Evolutionary conservation across 2,113 vertebrate genomes (phyloP).

Genomic region (Brachypteracias leptosomus): DNA sequence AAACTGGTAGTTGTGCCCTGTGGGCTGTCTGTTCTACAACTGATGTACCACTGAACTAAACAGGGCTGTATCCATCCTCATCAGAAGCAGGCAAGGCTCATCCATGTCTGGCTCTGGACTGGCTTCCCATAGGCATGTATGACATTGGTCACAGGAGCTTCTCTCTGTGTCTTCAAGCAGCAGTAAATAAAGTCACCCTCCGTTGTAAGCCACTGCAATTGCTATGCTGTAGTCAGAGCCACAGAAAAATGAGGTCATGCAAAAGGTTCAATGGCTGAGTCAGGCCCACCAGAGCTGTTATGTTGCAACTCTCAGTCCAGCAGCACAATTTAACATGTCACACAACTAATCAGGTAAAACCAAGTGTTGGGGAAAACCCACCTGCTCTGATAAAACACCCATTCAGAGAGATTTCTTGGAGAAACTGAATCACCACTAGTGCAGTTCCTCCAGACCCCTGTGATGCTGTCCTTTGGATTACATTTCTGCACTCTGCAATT

Average conservation of each 20-base stretch:
- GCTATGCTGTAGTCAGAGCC: fast-evolving
- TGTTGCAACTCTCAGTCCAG: not conserved
- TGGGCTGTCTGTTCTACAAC: not conserved
- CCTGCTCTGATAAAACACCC: not conserved
- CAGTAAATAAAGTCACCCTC: not conserved
- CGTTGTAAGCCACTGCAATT: not conserved
- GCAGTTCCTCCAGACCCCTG: not conserved
- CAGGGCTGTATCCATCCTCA: not conserved
- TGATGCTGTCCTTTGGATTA: not conserved
- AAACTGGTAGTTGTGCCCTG: not conserved
- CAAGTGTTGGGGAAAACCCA: not conserved
- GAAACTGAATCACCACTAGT: not conserved
- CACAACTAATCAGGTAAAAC: not conserved
- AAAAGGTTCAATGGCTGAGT: not conserved
- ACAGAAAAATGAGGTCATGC: not conserved
- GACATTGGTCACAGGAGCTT: not conserved
- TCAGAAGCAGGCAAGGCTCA: not conserved
- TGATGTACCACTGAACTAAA: not conserved
- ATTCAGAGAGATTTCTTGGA: not conserved
- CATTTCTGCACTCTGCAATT: not conserved
- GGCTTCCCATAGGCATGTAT: not conserved
- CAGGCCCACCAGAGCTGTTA: not conserved
- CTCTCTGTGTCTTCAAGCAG: not conserved
- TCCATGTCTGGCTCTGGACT: not conserved
- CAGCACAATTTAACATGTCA: not conserved